phyloP scores from a whole-genome alignment of 2,113 vertebrate species.

The Pyxicephalus adspersus region DNA sequence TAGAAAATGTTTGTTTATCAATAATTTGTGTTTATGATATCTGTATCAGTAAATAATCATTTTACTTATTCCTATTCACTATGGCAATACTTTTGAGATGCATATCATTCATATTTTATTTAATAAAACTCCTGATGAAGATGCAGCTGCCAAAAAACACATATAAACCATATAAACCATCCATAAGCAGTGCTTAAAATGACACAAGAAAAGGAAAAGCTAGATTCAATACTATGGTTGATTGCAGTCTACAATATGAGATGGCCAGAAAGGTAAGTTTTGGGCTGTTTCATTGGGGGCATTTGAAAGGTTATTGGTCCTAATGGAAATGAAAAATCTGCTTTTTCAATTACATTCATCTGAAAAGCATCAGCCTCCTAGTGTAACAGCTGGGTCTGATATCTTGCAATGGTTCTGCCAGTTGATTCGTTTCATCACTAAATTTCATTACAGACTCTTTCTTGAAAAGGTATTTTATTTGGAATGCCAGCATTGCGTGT shows the following conservation, averaged over 20 bases:
- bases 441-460: slow-evolving; percentile 62
- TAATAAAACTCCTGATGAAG: too few relatives aligned
- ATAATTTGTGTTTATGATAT: too few relatives aligned
- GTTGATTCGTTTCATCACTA: slow-evolving; percentile 53
- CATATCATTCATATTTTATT: too few relatives aligned
- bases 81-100: too few relatives aligned
- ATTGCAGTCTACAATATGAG: slow-evolving; percentile 16
- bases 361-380: not conserved
- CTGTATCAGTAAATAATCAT: too few relatives aligned
- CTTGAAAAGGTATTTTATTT: slow-evolving; percentile 52
- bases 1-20: too few relatives aligned
- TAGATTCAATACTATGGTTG: slow-evolving; percentile 13
- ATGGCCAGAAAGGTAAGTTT: slow-evolving; percentile 37
- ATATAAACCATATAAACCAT: too few relatives aligned
- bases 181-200: not conserved
- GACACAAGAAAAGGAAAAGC: not conserved
- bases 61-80: too few relatives aligned
- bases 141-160: too few relatives aligned
- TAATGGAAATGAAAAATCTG: slow-evolving; percentile 40
- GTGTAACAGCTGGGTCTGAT: slow-evolving; percentile 45
- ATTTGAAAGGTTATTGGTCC: slow-evolving; percentile 21
- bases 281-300: slow-evolving; percentile 15
- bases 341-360: slow-evolving; percentile 25
- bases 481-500: slow-evolving; percentile 50
- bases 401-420: slow-evolving; percentile 43